Evolutionary conservation across 2,888 invertebrate genomes (phyloP).

Genomic region (Pristionchus entomophagus): DNA sequence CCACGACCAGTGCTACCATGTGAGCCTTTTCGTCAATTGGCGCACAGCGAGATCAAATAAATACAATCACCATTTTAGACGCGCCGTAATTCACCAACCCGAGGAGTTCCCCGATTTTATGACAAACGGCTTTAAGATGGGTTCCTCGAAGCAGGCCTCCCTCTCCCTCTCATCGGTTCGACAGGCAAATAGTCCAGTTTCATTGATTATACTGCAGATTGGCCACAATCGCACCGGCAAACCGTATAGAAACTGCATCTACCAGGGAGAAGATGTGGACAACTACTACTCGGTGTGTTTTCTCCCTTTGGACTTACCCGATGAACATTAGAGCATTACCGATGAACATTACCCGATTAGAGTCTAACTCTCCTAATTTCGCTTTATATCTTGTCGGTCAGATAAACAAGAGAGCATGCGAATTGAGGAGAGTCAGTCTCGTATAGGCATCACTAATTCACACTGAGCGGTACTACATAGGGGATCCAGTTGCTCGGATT

Average conservation of each 20-base stretch:
- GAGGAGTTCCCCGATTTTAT: neutral
- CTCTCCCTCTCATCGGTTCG: neutral
- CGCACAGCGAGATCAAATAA: neutral
- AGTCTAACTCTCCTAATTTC: too few species aligned
- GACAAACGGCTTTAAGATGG: neutral
- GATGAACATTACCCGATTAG: too few species aligned
- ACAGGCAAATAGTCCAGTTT: neutral
- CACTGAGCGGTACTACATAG: too few species aligned
- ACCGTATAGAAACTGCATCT: neutral
- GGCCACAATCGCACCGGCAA: neutral
- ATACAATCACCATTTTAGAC: neutral
- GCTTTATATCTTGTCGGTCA: too few species aligned
- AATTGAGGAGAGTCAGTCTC: too few species aligned
- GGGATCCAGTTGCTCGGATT: too few species aligned
- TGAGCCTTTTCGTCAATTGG: neutral
- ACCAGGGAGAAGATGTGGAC: neutral
- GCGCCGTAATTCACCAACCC: neutral
- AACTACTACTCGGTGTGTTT: neutral
- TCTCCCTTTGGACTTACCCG: neutral
- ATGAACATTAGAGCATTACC: too few species aligned
- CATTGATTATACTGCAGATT: neutral
- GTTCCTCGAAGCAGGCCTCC: neutral
- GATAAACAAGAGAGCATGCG: too few species aligned
- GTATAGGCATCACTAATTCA: too few species aligned
- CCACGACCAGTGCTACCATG: neutral